phyloP scores from a whole-genome alignment of 2,888 invertebrate species.

The Sarcophaga variegata region DNA sequence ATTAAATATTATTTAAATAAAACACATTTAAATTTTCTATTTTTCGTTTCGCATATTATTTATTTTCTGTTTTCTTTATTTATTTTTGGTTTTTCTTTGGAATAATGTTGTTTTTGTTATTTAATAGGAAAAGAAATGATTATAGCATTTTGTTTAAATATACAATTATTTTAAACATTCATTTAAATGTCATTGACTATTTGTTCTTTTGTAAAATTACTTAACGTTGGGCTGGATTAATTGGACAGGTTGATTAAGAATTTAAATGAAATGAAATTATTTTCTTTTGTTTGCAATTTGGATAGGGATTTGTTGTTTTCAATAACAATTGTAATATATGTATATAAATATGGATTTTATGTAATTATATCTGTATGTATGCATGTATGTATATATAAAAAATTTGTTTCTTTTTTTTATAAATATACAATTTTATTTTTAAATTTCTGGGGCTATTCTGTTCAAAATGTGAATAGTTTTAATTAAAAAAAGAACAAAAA shows the following conservation, averaged over 20 bases:
- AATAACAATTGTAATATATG: constrained; percentile 37
- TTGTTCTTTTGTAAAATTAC: constrained; percentile 56
- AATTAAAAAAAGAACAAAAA: background rate
- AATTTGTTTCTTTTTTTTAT: background rate
- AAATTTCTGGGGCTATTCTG: background rate
- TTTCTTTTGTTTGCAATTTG: constrained; percentile 20
- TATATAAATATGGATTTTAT: constrained; percentile 33
- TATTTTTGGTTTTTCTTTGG: constrained; percentile 52
- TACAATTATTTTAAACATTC: constrained; percentile 56
- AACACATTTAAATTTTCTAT: constrained; percentile 32
- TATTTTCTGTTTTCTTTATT: constrained; percentile 49
- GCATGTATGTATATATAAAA: background rate
- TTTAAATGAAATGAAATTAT: constrained; percentile 20
- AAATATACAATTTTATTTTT: background rate
- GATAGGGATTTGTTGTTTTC: constrained; percentile 38
- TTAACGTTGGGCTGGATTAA: constrained; percentile 69
- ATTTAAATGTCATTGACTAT: constrained; percentile 7
- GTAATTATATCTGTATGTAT: background rate
- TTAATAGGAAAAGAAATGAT: constrained; percentile 62
- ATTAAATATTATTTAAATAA: constrained; percentile 26
- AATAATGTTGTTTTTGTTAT: constrained; percentile 47
- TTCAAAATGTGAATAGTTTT: background rate
- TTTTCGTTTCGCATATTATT: constrained; percentile 52
- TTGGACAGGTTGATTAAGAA: constrained; percentile 65
- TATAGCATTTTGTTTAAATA: constrained; percentile 52